phyloP scores from a whole-genome alignment of 92 coral and sea anemone genomes.

The Phenganax marumi region DNA sequence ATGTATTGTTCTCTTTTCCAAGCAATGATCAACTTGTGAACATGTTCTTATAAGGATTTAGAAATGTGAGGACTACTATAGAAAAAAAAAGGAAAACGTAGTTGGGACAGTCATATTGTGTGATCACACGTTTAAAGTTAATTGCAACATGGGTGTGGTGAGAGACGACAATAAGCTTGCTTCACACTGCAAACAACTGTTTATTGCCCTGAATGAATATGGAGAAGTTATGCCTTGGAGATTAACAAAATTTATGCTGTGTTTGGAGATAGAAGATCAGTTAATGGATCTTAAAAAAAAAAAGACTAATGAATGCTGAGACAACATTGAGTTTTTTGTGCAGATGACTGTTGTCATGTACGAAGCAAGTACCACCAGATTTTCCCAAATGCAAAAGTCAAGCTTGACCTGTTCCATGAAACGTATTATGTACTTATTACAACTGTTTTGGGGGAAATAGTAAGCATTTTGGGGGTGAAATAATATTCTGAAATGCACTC shows the following conservation, averaged over 20 bases:
- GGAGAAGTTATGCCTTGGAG: slow-evolving; percentile 49
- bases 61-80: slow-evolving; percentile 23
- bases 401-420: slow-evolving; percentile 60
- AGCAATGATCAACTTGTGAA: slow-evolving; percentile 44
- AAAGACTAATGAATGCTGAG: slow-evolving; percentile 17
- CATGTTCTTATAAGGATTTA: slow-evolving; percentile 48
- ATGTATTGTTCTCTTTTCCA: slow-evolving; percentile 36
- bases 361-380: slow-evolving; percentile 49
- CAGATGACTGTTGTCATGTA: slow-evolving; percentile 63
- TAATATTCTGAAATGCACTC: no score
- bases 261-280: slow-evolving; percentile 20
- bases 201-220: slow-evolving; percentile 43
- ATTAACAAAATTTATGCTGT: slow-evolving; percentile 29
- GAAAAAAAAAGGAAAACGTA: slow-evolving; percentile 25
- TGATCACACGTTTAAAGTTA: slow-evolving; percentile 52
- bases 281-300: slow-evolving; percentile 32
- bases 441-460: no score
- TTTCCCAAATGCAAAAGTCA: slow-evolving; percentile 49
- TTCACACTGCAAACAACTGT: slow-evolving; percentile 43
- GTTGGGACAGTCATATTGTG: slow-evolving; percentile 31
- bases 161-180: slow-evolving; percentile 37
- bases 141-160: slow-evolving; percentile 36
- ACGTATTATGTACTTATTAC: no score
- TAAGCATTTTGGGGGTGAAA: no score
- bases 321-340: slow-evolving; percentile 30